Conservation (phyloP, 2,888 invertebrate genomes). For the Enchytraeus crypticus region DNA sequence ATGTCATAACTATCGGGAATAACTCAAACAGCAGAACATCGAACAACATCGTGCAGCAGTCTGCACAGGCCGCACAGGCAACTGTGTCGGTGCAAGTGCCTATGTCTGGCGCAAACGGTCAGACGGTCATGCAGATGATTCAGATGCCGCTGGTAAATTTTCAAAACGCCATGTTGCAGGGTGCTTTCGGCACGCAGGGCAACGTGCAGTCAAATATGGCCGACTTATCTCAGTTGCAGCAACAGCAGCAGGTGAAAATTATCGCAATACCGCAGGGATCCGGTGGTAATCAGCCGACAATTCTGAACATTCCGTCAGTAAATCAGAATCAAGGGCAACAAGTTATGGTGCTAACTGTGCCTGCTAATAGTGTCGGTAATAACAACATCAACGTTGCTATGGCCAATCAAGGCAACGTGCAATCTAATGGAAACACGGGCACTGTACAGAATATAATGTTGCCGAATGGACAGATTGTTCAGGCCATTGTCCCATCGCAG, state of each 20-base stretch:
- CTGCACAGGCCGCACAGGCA: slow-evolving; percentile 11
- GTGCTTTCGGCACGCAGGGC: not conserved
- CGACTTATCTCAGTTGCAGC: slow-evolving; percentile 2
- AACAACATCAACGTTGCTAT: not conserved
- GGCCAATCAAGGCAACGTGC: too few species aligned
- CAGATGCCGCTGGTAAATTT: slow-evolving; percentile 82
- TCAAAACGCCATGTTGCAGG: slow-evolving; percentile 19
- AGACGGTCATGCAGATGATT: slow-evolving; percentile 88
- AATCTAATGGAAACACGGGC: not conserved
- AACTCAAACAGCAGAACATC: too few species aligned
- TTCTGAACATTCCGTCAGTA: too few species aligned
- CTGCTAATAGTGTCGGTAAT: not conserved
- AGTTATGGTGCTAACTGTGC: not conserved
- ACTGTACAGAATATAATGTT: slow-evolving; percentile 21
- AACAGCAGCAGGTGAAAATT: slow-evolving; percentile 7
- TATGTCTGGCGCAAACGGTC: slow-evolving; percentile 73
- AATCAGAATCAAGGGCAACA: not conserved
- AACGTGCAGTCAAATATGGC: not conserved
- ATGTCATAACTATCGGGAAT: slow-evolving; percentile 1
- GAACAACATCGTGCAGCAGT: not conserved
- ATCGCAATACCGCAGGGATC: not conserved
- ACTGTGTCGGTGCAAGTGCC: slow-evolving; percentile 74
- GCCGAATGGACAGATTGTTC: slow-evolving; percentile 25
- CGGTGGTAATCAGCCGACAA: not conserved
- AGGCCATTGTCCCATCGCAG: slow-evolving; percentile 15